A percentile compares a stretch with the other conserved stretches of the same genome.
Evolutionary conservation across 2,113 vertebrate species (phyloP).

Genomic region (Astatoreochromis straeleni): DNA sequence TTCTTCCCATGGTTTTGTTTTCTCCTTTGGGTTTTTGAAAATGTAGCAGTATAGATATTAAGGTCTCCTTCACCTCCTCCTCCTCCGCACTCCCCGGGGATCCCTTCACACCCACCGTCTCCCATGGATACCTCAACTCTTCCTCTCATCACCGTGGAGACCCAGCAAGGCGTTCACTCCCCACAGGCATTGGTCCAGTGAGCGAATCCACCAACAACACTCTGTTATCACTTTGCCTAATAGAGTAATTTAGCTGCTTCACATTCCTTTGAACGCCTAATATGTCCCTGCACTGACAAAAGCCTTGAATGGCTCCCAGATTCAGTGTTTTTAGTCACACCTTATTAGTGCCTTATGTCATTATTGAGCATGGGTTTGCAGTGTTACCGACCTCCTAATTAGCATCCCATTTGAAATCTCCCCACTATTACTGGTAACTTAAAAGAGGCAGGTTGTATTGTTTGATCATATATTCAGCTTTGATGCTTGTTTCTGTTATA

Average conservation of each 20-base stretch:
- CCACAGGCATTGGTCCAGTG: background rate
- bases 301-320: background rate
- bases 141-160: constrained; percentile 55
- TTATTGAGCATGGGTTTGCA: background rate
- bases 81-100: constrained; percentile 40
- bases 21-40: background rate
- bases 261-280: background rate
- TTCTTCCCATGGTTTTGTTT: background rate
- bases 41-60: background rate
- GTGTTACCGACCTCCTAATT: background rate
- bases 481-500: background rate
- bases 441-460: background rate
- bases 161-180: constrained; percentile 34
- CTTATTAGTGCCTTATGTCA: background rate
- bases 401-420: background rate
- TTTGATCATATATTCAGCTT: background rate
- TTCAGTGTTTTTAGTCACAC: background rate
- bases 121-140: constrained; percentile 46
- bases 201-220: background rate
- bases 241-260: constrained; percentile 15
- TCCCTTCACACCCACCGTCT: constrained; percentile 44
- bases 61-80: constrained; percentile 41
- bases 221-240: constrained; percentile 5
- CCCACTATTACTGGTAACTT: background rate
- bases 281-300: background rate